Evolutionary conservation across 2,797 vertebrate species (phyloP).

Genomic region (Hoplostethus mediterraneus): DNA sequence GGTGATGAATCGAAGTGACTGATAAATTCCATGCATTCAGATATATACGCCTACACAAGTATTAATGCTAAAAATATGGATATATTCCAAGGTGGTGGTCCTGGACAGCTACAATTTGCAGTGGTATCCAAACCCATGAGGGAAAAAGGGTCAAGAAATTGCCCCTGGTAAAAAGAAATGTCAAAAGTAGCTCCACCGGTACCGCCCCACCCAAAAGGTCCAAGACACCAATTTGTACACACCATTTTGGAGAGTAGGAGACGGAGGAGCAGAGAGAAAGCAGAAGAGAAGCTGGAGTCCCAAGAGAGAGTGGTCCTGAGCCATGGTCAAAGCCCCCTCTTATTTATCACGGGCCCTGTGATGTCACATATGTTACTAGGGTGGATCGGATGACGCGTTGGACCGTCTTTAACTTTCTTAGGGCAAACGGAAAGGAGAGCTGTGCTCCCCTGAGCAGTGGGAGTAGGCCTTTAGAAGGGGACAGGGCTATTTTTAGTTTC

Average conservation of each 20-base stretch:
- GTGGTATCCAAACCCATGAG: conserved; percentile 53
- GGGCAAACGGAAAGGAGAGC: conserved; percentile 92
- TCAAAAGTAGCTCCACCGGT: conserved; percentile 54
- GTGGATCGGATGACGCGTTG: conserved; percentile 87
- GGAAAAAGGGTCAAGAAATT: conserved; percentile 14
- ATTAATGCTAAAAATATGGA: not conserved
- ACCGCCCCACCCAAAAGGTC: conserved; percentile 49
- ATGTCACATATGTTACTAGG: conserved; percentile 76
- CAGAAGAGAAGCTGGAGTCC: conserved; percentile 84
- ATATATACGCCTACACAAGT: not conserved
- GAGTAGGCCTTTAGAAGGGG: conserved; percentile 79
- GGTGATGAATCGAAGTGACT: not conserved
- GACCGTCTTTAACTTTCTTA: conserved; percentile 98
- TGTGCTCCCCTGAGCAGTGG: conserved; percentile 64
- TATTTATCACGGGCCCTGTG: conserved; percentile 89
- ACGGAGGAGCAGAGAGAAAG: conserved; percentile 83
- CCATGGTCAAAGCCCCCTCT: conserved; percentile 83
- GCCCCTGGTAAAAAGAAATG: conserved; percentile 15
- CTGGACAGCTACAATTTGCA: conserved; percentile 20
- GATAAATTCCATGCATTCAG: conserved; percentile 12
- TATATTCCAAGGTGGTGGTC: conserved; percentile 19
- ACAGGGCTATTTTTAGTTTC: conserved; percentile 90
- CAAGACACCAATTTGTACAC: conserved; percentile 86
- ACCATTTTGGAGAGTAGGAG: conserved; percentile 91
- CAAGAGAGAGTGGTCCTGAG: conserved; percentile 90